Percentiles rank a stretch among this genome's conserved stretches.
Conservation (phyloP, 2,888 invertebrate species). For the Pomacea canaliculata region DNA sequence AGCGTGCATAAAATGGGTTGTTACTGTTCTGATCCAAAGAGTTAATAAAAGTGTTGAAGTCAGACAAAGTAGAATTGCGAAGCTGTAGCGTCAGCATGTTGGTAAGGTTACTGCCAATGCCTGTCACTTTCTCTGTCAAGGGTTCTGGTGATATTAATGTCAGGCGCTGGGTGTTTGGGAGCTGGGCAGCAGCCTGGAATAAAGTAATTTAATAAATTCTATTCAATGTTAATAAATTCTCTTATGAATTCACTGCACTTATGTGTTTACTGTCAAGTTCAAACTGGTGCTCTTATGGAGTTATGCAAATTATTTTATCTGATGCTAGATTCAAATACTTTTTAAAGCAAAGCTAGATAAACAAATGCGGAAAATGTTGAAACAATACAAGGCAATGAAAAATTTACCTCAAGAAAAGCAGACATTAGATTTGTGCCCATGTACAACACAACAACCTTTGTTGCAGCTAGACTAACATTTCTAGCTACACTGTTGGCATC, state of each 20-base stretch:
- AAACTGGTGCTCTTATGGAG: too few relatives aligned
- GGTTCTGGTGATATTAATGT: constrained; percentile 48
- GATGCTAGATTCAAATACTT: too few relatives aligned
- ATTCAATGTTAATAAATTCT: too few relatives aligned
- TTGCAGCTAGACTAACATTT: constrained; percentile 34
- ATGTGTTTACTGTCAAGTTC: too few relatives aligned
- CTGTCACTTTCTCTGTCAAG: constrained; percentile 41
- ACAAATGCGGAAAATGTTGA: too few relatives aligned
- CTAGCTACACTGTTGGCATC: constrained; percentile 36
- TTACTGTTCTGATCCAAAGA: constrained; percentile 6
- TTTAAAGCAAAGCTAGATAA: too few relatives aligned
- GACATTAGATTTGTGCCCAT: constrained; percentile 38
- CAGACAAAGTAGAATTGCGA: constrained; percentile 34
- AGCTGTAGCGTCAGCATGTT: constrained; percentile 39
- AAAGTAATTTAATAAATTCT: not conserved
- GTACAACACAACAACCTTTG: constrained; percentile 54
- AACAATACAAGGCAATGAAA: too few relatives aligned
- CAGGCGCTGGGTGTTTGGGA: constrained; percentile 11
- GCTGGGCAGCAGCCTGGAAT: constrained; percentile 6
- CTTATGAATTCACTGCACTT: too few relatives aligned
- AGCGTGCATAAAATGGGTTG: constrained; percentile 50
- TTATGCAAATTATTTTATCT: too few relatives aligned
- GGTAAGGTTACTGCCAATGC: constrained; percentile 33
- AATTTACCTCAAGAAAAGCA: constrained; percentile 25
- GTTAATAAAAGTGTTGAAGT: constrained; percentile 39